These are phyloP conservation scores for Asteroscopus sphinx DNA, from an alignment of 2,888 invertebrate genomes.

Conservation along the genomic window DNA sequence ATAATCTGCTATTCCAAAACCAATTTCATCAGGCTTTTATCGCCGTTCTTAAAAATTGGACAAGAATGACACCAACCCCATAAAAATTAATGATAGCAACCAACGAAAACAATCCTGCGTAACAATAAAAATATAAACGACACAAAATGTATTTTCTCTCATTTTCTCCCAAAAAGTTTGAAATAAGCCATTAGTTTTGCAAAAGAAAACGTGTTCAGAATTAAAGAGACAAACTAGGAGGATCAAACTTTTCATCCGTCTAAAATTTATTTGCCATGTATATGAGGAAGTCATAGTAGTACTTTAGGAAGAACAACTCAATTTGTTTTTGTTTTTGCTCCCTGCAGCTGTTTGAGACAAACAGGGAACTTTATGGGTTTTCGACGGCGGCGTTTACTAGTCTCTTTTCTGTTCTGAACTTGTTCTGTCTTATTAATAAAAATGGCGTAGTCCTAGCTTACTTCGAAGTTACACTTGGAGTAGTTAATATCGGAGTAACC, in stretches of 20 bases:
- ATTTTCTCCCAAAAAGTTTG: constrained; percentile 58
- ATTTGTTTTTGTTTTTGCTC: constrained; percentile 37
- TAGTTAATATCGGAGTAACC: too few relatives aligned
- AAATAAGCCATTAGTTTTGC: constrained; percentile 69
- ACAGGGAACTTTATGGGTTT: constrained; percentile 29
- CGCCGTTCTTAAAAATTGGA: background rate
- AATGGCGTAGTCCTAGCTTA: too few relatives aligned
- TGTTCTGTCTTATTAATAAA: constrained; percentile 9
- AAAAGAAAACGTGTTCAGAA: constrained; percentile 60
- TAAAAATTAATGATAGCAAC: constrained; percentile 32
- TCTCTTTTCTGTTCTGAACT: constrained; percentile 11
- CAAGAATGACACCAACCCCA: constrained; percentile 22
- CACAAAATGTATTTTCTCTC: constrained; percentile 54
- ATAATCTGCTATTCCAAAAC: constrained; percentile 5
- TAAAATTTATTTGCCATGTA: constrained; percentile 41
- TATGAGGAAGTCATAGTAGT: constrained; percentile 52
- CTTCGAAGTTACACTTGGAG: too few relatives aligned
- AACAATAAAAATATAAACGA: constrained; percentile 51
- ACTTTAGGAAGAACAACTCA: constrained; percentile 44
- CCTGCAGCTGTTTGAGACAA: constrained; percentile 20
- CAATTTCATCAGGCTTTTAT: constrained; percentile 22
- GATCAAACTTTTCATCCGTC: constrained; percentile 45
- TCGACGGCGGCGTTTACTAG: constrained; percentile 26
- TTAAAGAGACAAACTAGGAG: constrained; percentile 53
- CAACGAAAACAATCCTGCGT: constrained; percentile 35